phyloP scores from a whole-genome alignment of 2,797 vertebrate species.

The Morelia viridis region DNA sequence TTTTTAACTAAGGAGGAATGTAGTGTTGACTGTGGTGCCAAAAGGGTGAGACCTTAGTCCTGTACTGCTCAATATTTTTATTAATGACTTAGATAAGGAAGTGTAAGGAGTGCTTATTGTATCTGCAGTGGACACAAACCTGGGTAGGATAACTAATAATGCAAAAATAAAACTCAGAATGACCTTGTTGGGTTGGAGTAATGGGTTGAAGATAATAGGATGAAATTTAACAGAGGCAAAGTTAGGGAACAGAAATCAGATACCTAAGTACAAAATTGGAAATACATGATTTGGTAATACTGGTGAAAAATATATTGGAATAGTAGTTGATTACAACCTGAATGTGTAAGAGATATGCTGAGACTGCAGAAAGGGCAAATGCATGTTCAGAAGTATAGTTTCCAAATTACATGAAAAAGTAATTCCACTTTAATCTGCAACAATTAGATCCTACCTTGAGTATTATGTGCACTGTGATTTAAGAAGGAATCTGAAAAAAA shows the following conservation, averaged over 20 bases:
- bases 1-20: neutral
- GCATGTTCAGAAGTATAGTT: neutral
- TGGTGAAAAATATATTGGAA: neutral
- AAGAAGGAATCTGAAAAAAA: neutral
- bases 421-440: neutral
- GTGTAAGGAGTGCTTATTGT: neutral
- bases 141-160: neutral
- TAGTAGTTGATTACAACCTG: neutral
- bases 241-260: neutral
- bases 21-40: neutral
- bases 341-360: neutral
- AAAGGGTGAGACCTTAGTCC: neutral
- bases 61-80: neutral
- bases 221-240: neutral
- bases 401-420: neutral
- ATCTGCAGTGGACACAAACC: neutral
- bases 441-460: neutral
- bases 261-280: neutral
- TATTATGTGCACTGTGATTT: neutral
- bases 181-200: neutral
- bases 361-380: neutral
- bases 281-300: neutral
- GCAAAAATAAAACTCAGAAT: neutral
- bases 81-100: neutral
- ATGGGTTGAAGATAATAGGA: neutral